Evolutionary conservation across 1,140 invertebrate species (phyloP), one percentile per base, ranked within the genome.

Genomic region (Drosophila insularis): DNA sequence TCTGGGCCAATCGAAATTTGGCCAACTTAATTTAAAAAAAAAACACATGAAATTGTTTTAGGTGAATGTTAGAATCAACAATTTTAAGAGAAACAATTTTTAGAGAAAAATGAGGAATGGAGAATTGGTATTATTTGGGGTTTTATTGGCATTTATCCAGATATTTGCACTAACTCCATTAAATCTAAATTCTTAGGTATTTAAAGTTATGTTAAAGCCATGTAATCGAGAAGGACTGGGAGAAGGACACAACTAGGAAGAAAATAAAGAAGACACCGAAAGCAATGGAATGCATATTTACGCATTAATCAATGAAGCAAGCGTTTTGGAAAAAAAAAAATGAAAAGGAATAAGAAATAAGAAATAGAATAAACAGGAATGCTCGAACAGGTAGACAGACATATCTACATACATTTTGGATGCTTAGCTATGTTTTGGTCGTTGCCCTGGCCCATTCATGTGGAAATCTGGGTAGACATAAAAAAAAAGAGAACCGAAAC

Each of bases 231-330:
- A 17, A 8, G 43, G n/a, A 10, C 2, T 14, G 7, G 35, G 53
- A 19, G 13, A 70, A 50, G 65, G 14, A 35, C 55, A 27, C 27
- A 27, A 27, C 27, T 5, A 35, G 32, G 2, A 19, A 17, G 27
- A 64, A 56, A 17, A 71, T 53, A 74, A 64, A 70, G 62, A 78
- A 67, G 69, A 72, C 17, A 39, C 21, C 53, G 27, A 50, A 53
- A 46, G 53, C 66, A 63, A 78, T 56, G 71, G 71, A 74, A 78
- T 66, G 75, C 71, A 78, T 71, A 78, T 78, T 75, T 75, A 78
- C 63, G 72, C 75, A 78, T 78, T 78, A 74, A 78, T 78, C 74
- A 78, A 78, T 78, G 71, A 74, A 71, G 59, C 75, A 78, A 74
- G 71, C 17, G 43, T 56, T 27, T 64, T 63, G 68, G 58, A 58